Evolutionary conservation across 2,113 vertebrate genomes (phyloP), one percentile per base, ranked within the genome.

Genomic region (Tringa solitaria): DNA sequence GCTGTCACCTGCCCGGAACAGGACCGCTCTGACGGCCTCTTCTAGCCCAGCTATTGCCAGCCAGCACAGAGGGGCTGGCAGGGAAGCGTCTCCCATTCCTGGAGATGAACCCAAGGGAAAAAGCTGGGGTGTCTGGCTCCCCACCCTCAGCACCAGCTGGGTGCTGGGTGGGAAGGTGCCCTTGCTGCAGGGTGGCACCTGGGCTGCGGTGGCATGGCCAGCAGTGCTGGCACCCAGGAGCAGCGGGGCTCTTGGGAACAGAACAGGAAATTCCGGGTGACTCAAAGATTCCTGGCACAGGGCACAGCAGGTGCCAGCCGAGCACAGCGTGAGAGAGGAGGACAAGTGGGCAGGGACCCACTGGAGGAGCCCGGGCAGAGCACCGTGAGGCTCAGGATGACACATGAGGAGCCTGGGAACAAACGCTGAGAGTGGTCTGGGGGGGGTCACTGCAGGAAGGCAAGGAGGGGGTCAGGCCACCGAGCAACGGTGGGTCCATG

Each of bases 361-460:
- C 59, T 14, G 50, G 32, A 41, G 43, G 61, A 41, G n/a, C 15
- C n/a, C 0, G 1, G n/a, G 73, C 60, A 88, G 60, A 45, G 75
- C 39, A 3, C 22, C 0, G 0, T 5, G 39, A 32, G 46, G 51
- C 43, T 57, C 39, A 10, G 19, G 24, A 43, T 23, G 0, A 2
- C n/a, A 32, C 22, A 59, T 4, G 15, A 65, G 33, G 45, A 35
- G 24, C 32, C 16, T 63, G 48, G 61, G 43, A 41, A 48, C 7
- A 2, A 10, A 24, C 1, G 0, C 14, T 2, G 2, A 1, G 37
- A 28, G 20, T 22, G 23, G 46, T 12, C 9, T 20, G 0, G 0
- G 0, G 54, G 53, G 33, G 10, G 16, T 56, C 45, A 48, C 1
- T 16, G 32, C 16, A 45, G 37, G 32, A 45, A 68, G 51, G 28